Base-by-base conservation (phyloP, 2,888 invertebrate genomes). In the Girardia tigrina region DNA sequence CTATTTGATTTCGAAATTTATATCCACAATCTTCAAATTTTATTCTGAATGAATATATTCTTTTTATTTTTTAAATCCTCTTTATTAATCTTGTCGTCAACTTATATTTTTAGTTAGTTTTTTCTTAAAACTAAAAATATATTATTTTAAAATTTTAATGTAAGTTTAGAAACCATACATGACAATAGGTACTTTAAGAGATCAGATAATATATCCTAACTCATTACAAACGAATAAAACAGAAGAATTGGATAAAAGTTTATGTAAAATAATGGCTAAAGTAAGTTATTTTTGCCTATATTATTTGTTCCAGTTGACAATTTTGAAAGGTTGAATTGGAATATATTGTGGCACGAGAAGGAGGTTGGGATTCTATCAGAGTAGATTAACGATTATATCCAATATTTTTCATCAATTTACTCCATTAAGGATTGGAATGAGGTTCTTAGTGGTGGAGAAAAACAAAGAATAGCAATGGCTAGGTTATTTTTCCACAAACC, bases 401-500 rank as follows among this genome's bases (percentile, higher is more conserved):
- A 70, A 14, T 14, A 23, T 70, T n/a, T 70, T 70, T 8, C 12
- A 26, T n/a, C n/a, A n/a, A n/a, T n/a, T n/a, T n/a, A 16, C 42
- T 20, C 42, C 42, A 78, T 80, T 0, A 92, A 93, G 80, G 97
- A 98, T 86, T 98, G 97, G 97, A 91, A 95, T 88, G 98, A 98
- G 84, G 93, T 97, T 0, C 86, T 98, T 2, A 93, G 92, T 36
- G 98, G 98, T 0, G 98, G 97, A 16, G 97, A 98, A 86, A 98
- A 98, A 82, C 98, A 98, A 85, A 87, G 97, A 81, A 90, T 98
- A 80, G 97, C 97, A 87, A 97, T 97, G 95, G 93, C 95, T 16
- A 88, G 95, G 20, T 86, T 97, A 78, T 94, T 97, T 86, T 97
- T 97, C 86, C 94, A 97, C 85, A 89, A 89, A 82, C 98, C 98